Conservation (phyloP, 2,888 invertebrate genomes). For the Caenorhabditis plicata region DNA sequence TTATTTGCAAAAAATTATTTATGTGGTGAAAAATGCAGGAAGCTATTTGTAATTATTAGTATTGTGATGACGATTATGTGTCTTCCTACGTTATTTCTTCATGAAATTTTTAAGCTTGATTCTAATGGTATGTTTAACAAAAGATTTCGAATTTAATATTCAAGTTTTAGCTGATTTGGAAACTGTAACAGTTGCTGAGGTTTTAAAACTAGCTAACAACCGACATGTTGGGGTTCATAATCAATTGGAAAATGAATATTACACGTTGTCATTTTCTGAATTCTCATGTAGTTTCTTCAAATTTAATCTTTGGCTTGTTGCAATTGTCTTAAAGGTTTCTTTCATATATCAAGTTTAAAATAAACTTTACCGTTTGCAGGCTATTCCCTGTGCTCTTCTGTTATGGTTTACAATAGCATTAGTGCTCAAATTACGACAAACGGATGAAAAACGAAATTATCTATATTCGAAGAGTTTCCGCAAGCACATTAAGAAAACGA, state of each 20-base stretch:
- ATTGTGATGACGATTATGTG: slow-evolving; percentile 40
- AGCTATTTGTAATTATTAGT: slow-evolving; percentile 38
- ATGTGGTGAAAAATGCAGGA: slow-evolving; percentile 24
- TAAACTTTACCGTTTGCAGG: slow-evolving; percentile 12
- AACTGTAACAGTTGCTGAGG: slow-evolving; percentile 28
- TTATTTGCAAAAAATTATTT: slow-evolving; percentile 2
- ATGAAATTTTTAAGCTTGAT: slow-evolving; percentile 28
- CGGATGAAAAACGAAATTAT: slow-evolving; percentile 52
- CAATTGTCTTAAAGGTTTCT: slow-evolving; percentile 47
- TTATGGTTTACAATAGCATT: slow-evolving; percentile 54
- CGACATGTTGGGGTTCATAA: background rate
- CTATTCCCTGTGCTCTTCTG: slow-evolving; percentile 51
- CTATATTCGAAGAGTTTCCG: slow-evolving; percentile 61
- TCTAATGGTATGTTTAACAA: slow-evolving; percentile 4
- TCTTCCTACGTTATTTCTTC: slow-evolving; percentile 42
- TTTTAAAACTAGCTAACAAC: no score
- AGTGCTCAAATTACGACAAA: slow-evolving; percentile 49
- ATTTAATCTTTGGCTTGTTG: slow-evolving; percentile 55
- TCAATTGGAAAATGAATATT: slow-evolving; percentile 5
- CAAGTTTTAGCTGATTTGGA: slow-evolving; percentile 24
- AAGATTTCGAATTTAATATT: background rate
- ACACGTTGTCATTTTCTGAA: slow-evolving; percentile 35
- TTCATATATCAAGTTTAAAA: background rate
- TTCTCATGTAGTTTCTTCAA: slow-evolving; percentile 53
- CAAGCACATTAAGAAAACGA: slow-evolving; percentile 55